phyloP scores from a whole-genome alignment of 2,888 invertebrate genomes.

The Cephus pulcher region DNA sequence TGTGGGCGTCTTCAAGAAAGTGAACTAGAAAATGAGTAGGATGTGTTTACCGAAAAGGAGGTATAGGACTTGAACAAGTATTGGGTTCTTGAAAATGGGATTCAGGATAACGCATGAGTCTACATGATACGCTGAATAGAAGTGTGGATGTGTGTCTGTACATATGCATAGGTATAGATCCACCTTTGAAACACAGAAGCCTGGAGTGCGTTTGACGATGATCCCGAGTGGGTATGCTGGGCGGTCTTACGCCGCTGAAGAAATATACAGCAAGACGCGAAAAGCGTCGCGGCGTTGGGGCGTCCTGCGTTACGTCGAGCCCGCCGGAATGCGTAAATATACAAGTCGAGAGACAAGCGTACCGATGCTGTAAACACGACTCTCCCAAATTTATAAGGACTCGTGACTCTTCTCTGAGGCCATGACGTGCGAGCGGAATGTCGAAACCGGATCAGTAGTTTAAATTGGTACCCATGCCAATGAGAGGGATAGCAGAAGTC shows the following conservation, averaged over 20 bases:
- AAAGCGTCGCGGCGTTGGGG: slow-evolving; percentile 60
- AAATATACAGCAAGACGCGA: slow-evolving; percentile 63
- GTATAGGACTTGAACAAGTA: neutral
- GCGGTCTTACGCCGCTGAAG: slow-evolving; percentile 53
- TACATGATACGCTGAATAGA: neutral
- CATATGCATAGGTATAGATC: neutral
- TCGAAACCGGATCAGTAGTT: slow-evolving; percentile 20
- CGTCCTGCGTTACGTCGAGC: slow-evolving; percentile 62
- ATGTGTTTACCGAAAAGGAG: too few species aligned
- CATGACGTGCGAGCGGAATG: slow-evolving; percentile 31
- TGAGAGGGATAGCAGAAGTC: neutral
- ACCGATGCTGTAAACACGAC: slow-evolving; percentile 14
- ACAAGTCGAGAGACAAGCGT: slow-evolving; percentile 41
- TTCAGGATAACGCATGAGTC: neutral
- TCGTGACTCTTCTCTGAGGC: slow-evolving; percentile 26
- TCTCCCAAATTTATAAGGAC: slow-evolving; percentile 36
- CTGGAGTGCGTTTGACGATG: neutral
- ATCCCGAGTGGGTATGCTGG: slow-evolving; percentile 44
- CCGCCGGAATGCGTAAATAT: slow-evolving; percentile 63
- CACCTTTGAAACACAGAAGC: neutral
- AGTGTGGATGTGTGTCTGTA: neutral
- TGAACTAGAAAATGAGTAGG: neutral
- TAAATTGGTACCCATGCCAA: slow-evolving; percentile 4
- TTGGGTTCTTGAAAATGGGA: neutral
- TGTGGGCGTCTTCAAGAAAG: neutral